These are phyloP conservation scores for Mus spicilegus DNA, from an alignment of 2,113 vertebrate genomes.

Conservation along the genomic window DNA sequence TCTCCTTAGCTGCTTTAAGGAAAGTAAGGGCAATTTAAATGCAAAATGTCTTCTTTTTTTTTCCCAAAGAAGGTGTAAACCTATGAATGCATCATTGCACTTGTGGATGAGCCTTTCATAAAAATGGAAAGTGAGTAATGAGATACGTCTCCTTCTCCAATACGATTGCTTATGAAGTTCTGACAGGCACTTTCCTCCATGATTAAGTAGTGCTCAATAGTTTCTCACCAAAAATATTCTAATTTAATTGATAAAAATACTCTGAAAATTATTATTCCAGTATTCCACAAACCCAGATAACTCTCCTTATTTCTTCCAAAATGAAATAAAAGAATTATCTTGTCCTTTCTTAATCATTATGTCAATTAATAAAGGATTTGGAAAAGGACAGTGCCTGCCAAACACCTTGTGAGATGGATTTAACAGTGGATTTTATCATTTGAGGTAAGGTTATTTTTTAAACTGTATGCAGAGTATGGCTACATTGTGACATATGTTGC, in stretches of 20 bases:
- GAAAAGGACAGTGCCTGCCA: background rate
- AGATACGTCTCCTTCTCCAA: conserved; percentile 74
- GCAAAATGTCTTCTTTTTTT: conserved; percentile 77
- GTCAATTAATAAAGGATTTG: conserved; percentile 34
- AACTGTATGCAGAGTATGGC: background rate
- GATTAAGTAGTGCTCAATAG: conserved; percentile 62
- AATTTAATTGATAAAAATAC: conserved; percentile 4
- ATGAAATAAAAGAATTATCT: conserved; percentile 27
- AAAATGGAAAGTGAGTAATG: conserved; percentile 80
- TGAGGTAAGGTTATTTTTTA: background rate
- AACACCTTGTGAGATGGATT: background rate
- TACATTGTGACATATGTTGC: background rate
- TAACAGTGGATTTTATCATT: conserved; percentile 3
- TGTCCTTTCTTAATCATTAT: background rate
- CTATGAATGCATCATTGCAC: conserved; percentile 79
- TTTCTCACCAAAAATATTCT: conserved; percentile 4
- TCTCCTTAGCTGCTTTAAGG: conserved; percentile 41
- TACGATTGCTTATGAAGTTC: conserved; percentile 75
- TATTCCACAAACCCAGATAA: conserved; percentile 33
- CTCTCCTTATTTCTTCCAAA: conserved; percentile 16
- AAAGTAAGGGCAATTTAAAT: conserved; percentile 78
- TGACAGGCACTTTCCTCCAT: conserved; percentile 38
- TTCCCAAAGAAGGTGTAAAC: conserved; percentile 76
- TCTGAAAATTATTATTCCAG: conserved; percentile 41
- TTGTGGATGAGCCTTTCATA: conserved; percentile 77